A percentile compares a stretch with the other conserved stretches of the same genome.
These are phyloP conservation scores for Spheniscus mendiculus DNA, from an alignment of 2,113 vertebrate species.

Conservation along the genomic window DNA sequence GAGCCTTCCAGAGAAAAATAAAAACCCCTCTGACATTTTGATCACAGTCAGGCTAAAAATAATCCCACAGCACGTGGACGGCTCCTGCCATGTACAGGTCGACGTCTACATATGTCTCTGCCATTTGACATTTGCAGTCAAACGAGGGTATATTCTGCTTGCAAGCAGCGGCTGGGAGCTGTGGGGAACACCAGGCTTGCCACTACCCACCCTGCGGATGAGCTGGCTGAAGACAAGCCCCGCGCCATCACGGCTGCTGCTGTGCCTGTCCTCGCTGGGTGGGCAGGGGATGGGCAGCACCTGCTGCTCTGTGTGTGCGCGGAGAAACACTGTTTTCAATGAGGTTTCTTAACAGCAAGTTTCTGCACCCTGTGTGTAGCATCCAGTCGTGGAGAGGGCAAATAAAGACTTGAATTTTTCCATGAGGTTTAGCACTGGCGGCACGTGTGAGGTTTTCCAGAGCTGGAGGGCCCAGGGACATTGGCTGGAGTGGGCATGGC, in stretches of 20 bases:
- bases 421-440: background rate
- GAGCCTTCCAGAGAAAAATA: background rate
- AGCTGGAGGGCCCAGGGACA: background rate
- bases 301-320: background rate
- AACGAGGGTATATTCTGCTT: background rate
- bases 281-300: background rate
- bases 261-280: background rate
- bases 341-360: background rate
- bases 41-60: background rate
- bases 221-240: background rate
- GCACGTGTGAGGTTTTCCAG: background rate
- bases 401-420: background rate
- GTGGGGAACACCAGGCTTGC: accelerated
- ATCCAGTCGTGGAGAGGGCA: background rate
- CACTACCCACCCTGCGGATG: background rate
- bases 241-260: accelerated
- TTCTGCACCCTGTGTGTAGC: background rate
- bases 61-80: background rate
- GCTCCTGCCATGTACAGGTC: background rate
- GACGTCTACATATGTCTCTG: background rate
- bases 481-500: background rate
- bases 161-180: background rate
- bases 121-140: background rate
- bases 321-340: background rate
- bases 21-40: background rate